Conservation (phyloP, 1,140 invertebrate species). For the Calliopsis andreniformis region DNA sequence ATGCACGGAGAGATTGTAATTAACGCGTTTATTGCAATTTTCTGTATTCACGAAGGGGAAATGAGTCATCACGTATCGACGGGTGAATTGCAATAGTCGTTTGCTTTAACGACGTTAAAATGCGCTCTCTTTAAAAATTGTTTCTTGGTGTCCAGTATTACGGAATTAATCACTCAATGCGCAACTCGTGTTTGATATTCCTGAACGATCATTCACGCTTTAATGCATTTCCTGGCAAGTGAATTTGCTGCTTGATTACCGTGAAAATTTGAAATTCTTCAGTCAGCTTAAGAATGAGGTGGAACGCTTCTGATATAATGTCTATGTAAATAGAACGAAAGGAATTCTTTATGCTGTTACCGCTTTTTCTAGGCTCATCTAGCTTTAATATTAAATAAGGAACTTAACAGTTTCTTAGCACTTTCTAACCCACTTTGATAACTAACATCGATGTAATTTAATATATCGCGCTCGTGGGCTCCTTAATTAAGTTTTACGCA, state of each 20-base stretch:
- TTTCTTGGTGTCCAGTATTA: not conserved
- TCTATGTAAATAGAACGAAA: not conserved
- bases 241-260: not conserved
- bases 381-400: not conserved
- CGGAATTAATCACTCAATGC: not conserved
- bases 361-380: not conserved
- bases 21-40: slow-evolving; percentile 11
- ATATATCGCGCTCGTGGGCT: too few relatives aligned
- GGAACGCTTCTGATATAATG: not conserved
- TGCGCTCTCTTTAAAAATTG: slow-evolving; percentile 11
- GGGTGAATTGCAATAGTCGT: slow-evolving; percentile 34
- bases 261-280: not conserved
- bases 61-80: slow-evolving; percentile 1
- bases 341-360: not conserved
- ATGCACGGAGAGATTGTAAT: not conserved
- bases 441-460: too few relatives aligned
- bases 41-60: not conserved
- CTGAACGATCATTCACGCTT: not conserved
- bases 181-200: not conserved
- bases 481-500: too few relatives aligned
- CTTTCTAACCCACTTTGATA: too few relatives aligned
- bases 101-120: slow-evolving; percentile 13
- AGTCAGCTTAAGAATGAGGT: too few relatives aligned
- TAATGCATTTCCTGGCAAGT: not conserved
- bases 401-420: not conserved